Conservation (phyloP, 2,113 vertebrate genomes). For the Sprattus sprattus region DNA sequence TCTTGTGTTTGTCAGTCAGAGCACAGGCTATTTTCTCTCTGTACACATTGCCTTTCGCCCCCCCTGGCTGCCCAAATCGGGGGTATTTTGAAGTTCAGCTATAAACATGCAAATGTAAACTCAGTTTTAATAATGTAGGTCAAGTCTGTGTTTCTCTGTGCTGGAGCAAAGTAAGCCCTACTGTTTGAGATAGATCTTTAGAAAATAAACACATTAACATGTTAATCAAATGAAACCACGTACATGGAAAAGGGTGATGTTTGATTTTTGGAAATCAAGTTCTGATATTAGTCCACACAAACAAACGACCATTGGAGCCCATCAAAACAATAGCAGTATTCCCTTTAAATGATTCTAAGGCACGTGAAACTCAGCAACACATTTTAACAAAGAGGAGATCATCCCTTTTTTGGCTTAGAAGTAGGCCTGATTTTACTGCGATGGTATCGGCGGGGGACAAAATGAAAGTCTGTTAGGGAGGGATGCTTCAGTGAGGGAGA, state of each 20-base stretch:
- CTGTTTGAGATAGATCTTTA: background rate
- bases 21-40: slow-evolving; percentile 16
- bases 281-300: background rate
- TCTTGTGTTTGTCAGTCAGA: slow-evolving; percentile 13
- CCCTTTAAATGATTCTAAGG: background rate
- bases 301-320: background rate
- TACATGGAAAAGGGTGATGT: background rate
- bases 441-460: slow-evolving; percentile 35
- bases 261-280: background rate
- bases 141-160: background rate
- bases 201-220: background rate
- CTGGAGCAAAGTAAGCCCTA: background rate
- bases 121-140: slow-evolving; percentile 11
- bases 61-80: slow-evolving; percentile 5
- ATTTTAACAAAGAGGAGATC: background rate
- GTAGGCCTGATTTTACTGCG: slow-evolving; percentile 20
- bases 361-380: background rate
- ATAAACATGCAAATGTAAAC: slow-evolving; percentile 27
- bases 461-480: slow-evolving; percentile 34
- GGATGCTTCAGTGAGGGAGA: slow-evolving; percentile 15
- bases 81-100: slow-evolving; percentile 13
- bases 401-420: background rate
- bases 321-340: background rate
- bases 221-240: background rate
- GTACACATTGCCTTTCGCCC: background rate